These are phyloP conservation scores for Synergus gifuensis DNA, from an alignment of 2,888 invertebrate species.

Conservation along the genomic window DNA sequence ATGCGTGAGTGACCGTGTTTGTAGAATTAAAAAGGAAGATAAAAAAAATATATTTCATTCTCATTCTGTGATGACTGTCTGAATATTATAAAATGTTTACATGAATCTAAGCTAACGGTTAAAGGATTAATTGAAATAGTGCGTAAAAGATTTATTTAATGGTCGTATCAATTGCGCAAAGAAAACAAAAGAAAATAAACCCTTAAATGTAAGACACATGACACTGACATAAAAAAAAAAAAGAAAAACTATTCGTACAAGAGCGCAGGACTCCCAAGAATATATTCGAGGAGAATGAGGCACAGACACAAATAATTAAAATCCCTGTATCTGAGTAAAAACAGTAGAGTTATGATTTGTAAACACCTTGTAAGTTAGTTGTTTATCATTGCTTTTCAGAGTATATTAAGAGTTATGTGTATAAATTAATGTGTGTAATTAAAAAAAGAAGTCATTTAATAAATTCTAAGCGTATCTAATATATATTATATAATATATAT, in stretches of 20 bases:
- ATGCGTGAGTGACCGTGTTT: slow-evolving; percentile 63
- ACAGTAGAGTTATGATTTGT: slow-evolving; percentile 66
- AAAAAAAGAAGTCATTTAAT: slow-evolving; percentile 70
- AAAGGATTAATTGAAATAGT: slow-evolving; percentile 62
- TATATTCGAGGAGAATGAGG: slow-evolving; percentile 44
- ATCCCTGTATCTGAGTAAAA: slow-evolving; percentile 54
- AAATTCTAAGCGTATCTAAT: slow-evolving; percentile 63
- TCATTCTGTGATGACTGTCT: slow-evolving; percentile 76
- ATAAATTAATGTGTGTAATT: slow-evolving; percentile 73
- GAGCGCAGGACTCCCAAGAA: slow-evolving; percentile 15
- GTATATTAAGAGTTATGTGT: slow-evolving; percentile 70
- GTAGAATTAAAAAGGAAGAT: slow-evolving; percentile 49
- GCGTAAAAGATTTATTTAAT: slow-evolving; percentile 65
- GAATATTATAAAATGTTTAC: slow-evolving; percentile 69
- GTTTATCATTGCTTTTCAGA: slow-evolving; percentile 71
- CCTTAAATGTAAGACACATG: slow-evolving; percentile 54
- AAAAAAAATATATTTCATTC: slow-evolving; percentile 69
- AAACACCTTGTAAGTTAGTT: slow-evolving; percentile 68
- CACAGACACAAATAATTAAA: slow-evolving; percentile 41
- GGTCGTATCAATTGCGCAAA: slow-evolving; percentile 66
- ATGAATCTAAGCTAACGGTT: slow-evolving; percentile 67
- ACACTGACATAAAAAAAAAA: slow-evolving; percentile 47
- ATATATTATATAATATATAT: slow-evolving; percentile 56
- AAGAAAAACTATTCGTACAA: slow-evolving; percentile 26
- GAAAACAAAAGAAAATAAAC: slow-evolving; percentile 56